These are phyloP conservation scores for Oreocharis arfaki DNA, from an alignment of 2,113 vertebrate genomes.

Conservation along the genomic window DNA sequence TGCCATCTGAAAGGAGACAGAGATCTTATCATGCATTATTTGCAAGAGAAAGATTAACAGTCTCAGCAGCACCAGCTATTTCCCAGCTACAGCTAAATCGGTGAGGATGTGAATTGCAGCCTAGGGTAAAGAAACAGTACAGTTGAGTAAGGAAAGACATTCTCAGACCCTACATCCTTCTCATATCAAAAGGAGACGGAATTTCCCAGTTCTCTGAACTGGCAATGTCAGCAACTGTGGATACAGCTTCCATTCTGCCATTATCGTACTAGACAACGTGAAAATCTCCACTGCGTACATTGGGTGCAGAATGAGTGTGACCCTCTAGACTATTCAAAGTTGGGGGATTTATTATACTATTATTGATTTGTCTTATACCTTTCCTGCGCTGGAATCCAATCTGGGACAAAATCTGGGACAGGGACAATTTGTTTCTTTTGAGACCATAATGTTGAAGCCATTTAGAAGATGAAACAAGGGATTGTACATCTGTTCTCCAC, in stretches of 20 bases:
- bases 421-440: conserved; percentile 72
- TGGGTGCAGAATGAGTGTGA: not conserved
- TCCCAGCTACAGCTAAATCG: not conserved
- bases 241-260: not conserved
- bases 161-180: not conserved
- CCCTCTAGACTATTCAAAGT: not conserved
- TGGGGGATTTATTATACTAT: not conserved
- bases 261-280: not conserved
- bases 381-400: conserved; percentile 77
- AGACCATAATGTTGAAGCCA: conserved; percentile 79
- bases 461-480: conserved; percentile 71
- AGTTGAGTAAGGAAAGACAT: not conserved
- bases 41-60: not conserved
- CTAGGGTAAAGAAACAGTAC: not conserved
- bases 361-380: conserved; percentile 63
- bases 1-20: not conserved
- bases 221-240: not conserved
- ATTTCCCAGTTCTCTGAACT: not conserved
- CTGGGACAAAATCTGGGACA: conserved; percentile 76
- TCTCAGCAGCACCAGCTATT: not conserved
- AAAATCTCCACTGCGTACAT: not conserved
- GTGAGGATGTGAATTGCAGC: not conserved
- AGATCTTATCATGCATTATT: not conserved
- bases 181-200: not conserved
- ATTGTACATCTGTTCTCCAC: conserved; percentile 23